Evolutionary conservation across 2,888 invertebrate genomes (phyloP).

Genomic region (Bimastos eiseni): DNA sequence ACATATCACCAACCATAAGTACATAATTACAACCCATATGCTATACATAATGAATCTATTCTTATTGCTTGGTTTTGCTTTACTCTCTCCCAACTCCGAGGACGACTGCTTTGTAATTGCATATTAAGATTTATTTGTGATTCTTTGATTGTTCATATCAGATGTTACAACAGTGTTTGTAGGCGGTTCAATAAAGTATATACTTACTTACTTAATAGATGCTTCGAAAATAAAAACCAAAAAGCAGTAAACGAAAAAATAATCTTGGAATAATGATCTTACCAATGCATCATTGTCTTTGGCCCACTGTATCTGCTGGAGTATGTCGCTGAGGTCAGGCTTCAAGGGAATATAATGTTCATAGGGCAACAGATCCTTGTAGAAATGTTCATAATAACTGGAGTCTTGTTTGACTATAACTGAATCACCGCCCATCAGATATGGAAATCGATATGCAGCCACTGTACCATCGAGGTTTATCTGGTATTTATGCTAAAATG

Average conservation of each 20-base stretch:
- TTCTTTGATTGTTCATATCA: too few species aligned
- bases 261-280: too few species aligned
- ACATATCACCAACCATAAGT: background rate
- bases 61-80: too few species aligned
- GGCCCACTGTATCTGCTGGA: slow-evolving; percentile 70
- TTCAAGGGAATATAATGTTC: slow-evolving; percentile 83
- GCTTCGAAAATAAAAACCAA: background rate
- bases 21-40: background rate
- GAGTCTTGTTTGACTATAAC: slow-evolving; percentile 89
- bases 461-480: slow-evolving; percentile 93
- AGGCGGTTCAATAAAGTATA: too few species aligned
- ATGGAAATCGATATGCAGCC: slow-evolving; percentile 91
- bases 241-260: background rate
- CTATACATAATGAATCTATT: too few species aligned
- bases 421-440: slow-evolving; percentile 83
- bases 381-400: slow-evolving; percentile 92
- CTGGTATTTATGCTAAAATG: slow-evolving; percentile 87
- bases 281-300: slow-evolving; percentile 59
- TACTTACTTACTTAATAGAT: too few species aligned
- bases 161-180: too few species aligned
- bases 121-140: too few species aligned
- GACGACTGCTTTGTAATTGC: too few species aligned
- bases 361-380: slow-evolving; percentile 74
- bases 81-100: too few species aligned
- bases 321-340: slow-evolving; percentile 78